Evolutionary conservation across 2,888 invertebrate genomes (phyloP).

Genomic region (Tetragnatha montana): DNA sequence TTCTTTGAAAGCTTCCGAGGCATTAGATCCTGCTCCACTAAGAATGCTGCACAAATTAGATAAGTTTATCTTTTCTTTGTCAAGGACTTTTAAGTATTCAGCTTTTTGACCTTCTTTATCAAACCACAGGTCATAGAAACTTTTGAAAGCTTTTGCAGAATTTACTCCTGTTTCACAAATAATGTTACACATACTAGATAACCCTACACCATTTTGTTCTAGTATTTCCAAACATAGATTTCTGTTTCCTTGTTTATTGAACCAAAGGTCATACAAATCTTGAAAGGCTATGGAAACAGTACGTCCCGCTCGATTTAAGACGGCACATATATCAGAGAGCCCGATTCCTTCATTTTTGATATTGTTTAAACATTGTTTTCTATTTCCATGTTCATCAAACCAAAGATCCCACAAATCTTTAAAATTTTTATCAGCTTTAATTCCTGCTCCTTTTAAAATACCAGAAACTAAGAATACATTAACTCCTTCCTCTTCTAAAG

Average conservation of each 20-base stretch:
- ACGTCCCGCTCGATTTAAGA: too few species aligned
- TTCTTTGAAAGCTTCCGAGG: not conserved
- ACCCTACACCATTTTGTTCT: not conserved
- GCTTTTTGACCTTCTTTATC: not conserved
- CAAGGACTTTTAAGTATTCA: not conserved
- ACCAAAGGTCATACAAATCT: not conserved
- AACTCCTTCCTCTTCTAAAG: not conserved
- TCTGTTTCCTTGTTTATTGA: not conserved
- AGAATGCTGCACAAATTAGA: not conserved
- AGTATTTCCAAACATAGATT: not conserved
- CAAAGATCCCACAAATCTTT: constrained; percentile 24
- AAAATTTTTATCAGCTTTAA: constrained; percentile 27
- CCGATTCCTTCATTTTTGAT: not conserved
- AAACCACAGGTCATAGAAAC: not conserved
- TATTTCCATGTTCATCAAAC: constrained; percentile 35
- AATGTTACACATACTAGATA: not conserved
- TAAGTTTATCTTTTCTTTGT: not conserved
- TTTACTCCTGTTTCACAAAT: not conserved
- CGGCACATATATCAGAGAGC: too few species aligned
- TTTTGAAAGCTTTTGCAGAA: not conserved
- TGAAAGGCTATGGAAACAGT: too few species aligned
- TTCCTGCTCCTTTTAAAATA: constrained; percentile 40
- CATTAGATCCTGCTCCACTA: not conserved
- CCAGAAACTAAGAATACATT: constrained; percentile 26
- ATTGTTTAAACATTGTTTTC: constrained; percentile 30